phyloP scores from a whole-genome alignment of 2,888 invertebrate species.

The Lathronympha strigana region DNA sequence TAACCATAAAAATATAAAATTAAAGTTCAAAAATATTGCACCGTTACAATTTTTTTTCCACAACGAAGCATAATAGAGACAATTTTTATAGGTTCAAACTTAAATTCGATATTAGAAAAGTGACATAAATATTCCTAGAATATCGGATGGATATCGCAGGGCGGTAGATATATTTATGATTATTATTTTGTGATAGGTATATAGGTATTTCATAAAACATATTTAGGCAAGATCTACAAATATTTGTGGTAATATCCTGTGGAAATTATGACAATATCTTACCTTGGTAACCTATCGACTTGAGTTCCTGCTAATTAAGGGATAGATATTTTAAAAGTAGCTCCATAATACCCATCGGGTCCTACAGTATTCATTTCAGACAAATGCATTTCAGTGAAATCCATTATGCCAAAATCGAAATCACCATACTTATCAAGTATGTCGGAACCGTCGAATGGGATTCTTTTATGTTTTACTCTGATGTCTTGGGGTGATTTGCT shows the following conservation, averaged over 20 bases:
- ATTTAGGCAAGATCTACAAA: too few relatives aligned
- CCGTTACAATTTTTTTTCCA: background rate
- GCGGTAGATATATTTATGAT: too few relatives aligned
- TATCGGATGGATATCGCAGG: too few relatives aligned
- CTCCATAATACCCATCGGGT: conserved; percentile 86
- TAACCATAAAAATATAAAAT: background rate
- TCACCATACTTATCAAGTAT: conserved; percentile 87
- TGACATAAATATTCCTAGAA: too few relatives aligned
- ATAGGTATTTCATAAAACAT: too few relatives aligned
- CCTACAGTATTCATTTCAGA: conserved; percentile 85
- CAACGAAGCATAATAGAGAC: background rate
- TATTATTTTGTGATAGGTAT: too few relatives aligned
- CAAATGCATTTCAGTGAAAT: conserved; percentile 88
- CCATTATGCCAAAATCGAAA: conserved; percentile 88
- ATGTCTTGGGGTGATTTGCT: conserved; percentile 47
- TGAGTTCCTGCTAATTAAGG: too few relatives aligned
- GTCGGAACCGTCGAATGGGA: conserved; percentile 71
- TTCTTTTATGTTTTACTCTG: conserved; percentile 55
- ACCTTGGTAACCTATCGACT: too few relatives aligned
- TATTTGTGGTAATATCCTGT: too few relatives aligned
- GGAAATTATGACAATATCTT: too few relatives aligned
- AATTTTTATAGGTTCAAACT: too few relatives aligned
- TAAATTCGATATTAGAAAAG: too few relatives aligned
- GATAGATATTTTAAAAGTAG: conserved; percentile 73
- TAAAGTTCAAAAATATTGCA: conserved; percentile 3